A percentile compares a stretch with the other conserved stretches of the same genome.
Evolutionary conservation across 2,797 vertebrate species (phyloP).

Genomic region (Tinamus major): DNA sequence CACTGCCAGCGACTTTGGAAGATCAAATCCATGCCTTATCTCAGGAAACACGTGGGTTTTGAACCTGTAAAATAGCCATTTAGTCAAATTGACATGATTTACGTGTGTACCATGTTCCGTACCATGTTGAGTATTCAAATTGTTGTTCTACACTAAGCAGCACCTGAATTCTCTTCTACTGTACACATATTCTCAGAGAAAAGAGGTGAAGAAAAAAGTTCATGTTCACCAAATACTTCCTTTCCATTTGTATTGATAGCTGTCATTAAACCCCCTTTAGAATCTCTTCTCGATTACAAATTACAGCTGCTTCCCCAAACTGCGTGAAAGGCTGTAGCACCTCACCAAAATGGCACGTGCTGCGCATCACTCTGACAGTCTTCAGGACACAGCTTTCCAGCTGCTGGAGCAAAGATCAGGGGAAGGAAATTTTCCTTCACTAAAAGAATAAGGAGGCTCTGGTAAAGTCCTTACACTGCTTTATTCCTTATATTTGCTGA

Average conservation of each 20-base stretch:
- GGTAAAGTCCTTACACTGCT: neutral
- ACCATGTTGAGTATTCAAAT: neutral
- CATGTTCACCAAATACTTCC: fast-evolving
- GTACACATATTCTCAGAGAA: neutral
- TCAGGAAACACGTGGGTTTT: constrained; percentile 82
- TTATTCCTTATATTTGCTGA: neutral
- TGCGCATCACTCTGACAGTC: neutral
- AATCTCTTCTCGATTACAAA: neutral
- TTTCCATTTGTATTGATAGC: neutral
- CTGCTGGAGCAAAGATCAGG: neutral
- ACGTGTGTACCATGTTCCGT: neutral
- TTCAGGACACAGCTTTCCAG: neutral
- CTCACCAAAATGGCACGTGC: neutral
- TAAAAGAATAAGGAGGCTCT: neutral
- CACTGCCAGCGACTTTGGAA: constrained; percentile 85
- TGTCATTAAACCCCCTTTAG: neutral
- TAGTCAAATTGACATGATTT: neutral
- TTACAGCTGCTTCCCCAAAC: neutral
- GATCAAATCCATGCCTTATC: constrained; percentile 79
- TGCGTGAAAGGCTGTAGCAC: neutral
- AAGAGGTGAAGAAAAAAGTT: neutral
- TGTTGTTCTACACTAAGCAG: neutral
- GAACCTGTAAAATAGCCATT: constrained; percentile 76
- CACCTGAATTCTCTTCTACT: neutral
- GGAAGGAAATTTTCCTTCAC: neutral